These are phyloP conservation scores for Limnephilus marmoratus DNA, from an alignment of 2,888 invertebrate species.

Conservation along the genomic window DNA sequence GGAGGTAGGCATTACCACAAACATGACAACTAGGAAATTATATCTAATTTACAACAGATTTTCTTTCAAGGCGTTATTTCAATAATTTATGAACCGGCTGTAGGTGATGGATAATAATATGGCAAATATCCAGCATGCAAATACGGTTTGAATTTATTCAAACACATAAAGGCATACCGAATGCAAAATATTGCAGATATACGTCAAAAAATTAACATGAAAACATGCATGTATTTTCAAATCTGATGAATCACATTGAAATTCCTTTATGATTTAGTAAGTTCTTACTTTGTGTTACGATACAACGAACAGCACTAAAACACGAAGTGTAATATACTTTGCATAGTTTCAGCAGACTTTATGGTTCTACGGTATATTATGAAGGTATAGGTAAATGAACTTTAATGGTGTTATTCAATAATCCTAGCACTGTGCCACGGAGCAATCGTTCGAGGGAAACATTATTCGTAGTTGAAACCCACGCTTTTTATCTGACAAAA, in stretches of 20 bases:
- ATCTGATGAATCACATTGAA: neutral
- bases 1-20: neutral
- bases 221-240: neutral
- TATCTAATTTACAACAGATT: neutral
- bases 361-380: neutral
- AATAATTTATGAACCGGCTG: neutral
- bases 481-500: neutral
- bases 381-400: neutral
- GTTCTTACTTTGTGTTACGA: neutral
- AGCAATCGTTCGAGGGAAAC: neutral
- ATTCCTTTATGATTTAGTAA: neutral
- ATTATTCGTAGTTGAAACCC: neutral
- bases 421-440: neutral
- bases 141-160: neutral
- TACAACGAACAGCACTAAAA: neutral
- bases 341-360: neutral
- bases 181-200: neutral
- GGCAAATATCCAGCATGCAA: neutral
- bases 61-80: neutral
- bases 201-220: neutral
- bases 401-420: neutral
- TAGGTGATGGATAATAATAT: neutral
- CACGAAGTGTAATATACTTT: neutral
- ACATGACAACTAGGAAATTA: neutral
- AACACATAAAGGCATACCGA: neutral